Percentiles rank a stretch among this genome's conserved stretches.
These are phyloP conservation scores for Hypocryptadius cinnamomeus DNA, from an alignment of 2,113 vertebrate species.

Conservation along the genomic window DNA sequence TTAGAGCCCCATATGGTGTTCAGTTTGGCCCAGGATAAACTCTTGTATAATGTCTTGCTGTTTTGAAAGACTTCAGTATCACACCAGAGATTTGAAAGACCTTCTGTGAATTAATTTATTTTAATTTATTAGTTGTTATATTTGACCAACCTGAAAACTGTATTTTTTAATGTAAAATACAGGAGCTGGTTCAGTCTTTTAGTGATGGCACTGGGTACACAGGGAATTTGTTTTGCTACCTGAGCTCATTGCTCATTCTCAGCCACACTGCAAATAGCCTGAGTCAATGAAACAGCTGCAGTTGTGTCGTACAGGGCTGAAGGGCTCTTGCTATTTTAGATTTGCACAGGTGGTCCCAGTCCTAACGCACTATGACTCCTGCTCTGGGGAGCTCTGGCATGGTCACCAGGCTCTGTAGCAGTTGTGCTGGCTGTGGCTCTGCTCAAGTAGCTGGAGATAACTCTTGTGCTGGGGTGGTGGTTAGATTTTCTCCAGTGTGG, in stretches of 20 bases:
- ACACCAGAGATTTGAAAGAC: not conserved
- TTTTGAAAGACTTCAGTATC: not conserved
- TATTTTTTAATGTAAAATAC: not conserved
- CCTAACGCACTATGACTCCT: not conserved
- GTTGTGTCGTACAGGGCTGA: not conserved
- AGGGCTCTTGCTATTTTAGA: not conserved
- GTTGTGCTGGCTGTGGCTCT: not conserved
- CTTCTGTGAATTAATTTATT: not conserved
- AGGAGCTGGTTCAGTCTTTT: not conserved
- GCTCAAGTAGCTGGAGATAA: not conserved
- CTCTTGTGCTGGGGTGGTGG: not conserved
- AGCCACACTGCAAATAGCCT: not conserved
- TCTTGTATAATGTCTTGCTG: not conserved
- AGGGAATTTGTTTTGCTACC: not conserved
- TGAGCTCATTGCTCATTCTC: not conserved
- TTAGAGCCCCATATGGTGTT: fast-evolving
- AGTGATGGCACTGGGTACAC: not conserved
- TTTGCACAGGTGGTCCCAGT: not conserved
- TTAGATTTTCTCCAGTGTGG: not conserved
- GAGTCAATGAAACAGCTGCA: constrained; percentile 24
- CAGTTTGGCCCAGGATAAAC: not conserved
- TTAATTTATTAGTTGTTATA: not conserved
- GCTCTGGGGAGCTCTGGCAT: fast-evolving
- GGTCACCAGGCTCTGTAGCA: not conserved
- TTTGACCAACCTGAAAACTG: not conserved